Base-by-base conservation (phyloP, 2,113 vertebrate genomes). In the Motacilla alba region DNA sequence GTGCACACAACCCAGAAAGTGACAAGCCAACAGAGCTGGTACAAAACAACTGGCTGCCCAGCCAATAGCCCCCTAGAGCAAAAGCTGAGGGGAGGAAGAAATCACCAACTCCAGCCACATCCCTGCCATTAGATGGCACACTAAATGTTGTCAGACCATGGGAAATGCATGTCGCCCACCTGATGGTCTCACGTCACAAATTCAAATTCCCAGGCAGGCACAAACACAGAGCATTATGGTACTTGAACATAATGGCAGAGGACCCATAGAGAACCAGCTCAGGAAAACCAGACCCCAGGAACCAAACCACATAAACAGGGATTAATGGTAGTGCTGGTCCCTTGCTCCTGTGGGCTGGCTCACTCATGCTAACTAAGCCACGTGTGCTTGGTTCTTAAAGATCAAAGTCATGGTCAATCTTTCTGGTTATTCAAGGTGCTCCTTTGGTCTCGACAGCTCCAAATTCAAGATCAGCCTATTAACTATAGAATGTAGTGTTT, bases 1-100 rank as follows among this genome's bases (percentile, higher is more conserved):
- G 89, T 46, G n/a, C 58, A 75, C 56, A 68, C 35, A 93, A 85
- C 59, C 79, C 90, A 67, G 70, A 89, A 87, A 94, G 66, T 49
- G 78, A 90, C 82, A 92, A 83, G 58, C 50, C 82, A 87, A 93
- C 83, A 92, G 83, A 92, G 90, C 22, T 2, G 2, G n/a, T 75
- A 78, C 44, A 72, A 76, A 94, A 67, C 11, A 18, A 69, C 24
- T 9, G 28, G 41, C 73, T 94, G 62, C 52, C 63, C 78, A 62
- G 62, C 46, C 60, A 68, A 81, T 49, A 86, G 79, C 55, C 35
- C 75, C 77, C 66, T 33, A 75, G 2, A 93, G 64, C 33, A 80
- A 79, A 89, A 84, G 50, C 58, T 66, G 58, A 46, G 64, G 60
- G 43, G 43, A 30, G 28, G 47, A 37, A 77, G 20, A 52, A 46